These are phyloP conservation scores for Eretmocerus hayati DNA, from an alignment of 2,888 invertebrate species.

Conservation along the genomic window DNA sequence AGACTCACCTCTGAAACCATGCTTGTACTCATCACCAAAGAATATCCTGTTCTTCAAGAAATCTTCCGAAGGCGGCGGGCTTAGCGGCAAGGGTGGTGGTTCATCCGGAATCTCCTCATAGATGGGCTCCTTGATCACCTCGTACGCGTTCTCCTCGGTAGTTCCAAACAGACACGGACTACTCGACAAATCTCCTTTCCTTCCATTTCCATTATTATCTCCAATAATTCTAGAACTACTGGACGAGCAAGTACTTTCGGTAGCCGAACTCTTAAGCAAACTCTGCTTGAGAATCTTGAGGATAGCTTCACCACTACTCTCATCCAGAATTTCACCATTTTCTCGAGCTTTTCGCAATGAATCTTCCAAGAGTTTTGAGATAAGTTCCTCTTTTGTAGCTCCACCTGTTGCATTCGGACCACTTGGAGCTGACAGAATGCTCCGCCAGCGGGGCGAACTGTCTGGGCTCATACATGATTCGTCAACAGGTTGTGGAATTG, in stretches of 20 bases:
- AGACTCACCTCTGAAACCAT: conserved; percentile 28
- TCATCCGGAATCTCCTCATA: conserved; percentile 48
- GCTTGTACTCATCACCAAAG: conserved; percentile 41
- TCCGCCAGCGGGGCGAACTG: conserved; percentile 9
- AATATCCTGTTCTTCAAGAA: conserved; percentile 63
- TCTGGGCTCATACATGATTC: too few species aligned
- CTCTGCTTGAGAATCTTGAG: conserved; percentile 43
- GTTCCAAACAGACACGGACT: conserved; percentile 15
- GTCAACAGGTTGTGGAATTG: too few species aligned
- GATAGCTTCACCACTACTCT: conserved; percentile 42
- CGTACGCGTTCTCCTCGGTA: conserved; percentile 46
- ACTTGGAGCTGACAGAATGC: not conserved
- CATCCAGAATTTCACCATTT: conserved; percentile 40
- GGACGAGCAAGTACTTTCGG: conserved; percentile 8
- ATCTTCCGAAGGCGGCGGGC: conserved; percentile 66
- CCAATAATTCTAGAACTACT: conserved; percentile 16
- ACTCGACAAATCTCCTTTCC: too few species aligned
- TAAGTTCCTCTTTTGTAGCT: conserved; percentile 36
- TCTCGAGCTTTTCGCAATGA: conserved; percentile 40
- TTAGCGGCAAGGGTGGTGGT: conserved; percentile 66
- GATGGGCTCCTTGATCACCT: conserved; percentile 47
- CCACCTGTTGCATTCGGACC: too few species aligned
- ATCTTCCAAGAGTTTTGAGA: conserved; percentile 41
- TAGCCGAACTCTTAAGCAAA: conserved; percentile 36
- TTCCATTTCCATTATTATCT: not conserved